Evolutionary conservation across 2,113 vertebrate species (phyloP).

Genomic region (Brachionichthys hirsutus): DNA sequence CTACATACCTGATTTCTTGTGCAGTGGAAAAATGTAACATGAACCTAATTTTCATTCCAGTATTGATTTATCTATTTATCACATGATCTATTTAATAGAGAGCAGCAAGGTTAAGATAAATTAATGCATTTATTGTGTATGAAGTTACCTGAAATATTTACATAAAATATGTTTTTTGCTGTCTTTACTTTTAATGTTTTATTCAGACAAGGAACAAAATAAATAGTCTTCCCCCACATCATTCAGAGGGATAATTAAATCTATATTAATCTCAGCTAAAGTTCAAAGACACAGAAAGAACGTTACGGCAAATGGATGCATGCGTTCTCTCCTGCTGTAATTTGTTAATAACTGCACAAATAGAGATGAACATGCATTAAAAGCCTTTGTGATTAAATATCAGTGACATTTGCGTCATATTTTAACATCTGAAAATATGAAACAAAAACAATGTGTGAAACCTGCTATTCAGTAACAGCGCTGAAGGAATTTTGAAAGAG

Average conservation of each 20-base stretch:
- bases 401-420: conserved; percentile 37
- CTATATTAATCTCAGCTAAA: conserved; percentile 12
- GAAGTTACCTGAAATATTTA: not conserved
- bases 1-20: not conserved
- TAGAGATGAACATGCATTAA: conserved; percentile 56
- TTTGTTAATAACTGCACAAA: conserved; percentile 56
- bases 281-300: conserved; percentile 7
- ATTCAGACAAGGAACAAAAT: conserved; percentile 1
- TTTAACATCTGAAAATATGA: conserved; percentile 8
- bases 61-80: too few species aligned
- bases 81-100: not conserved
- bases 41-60: not conserved
- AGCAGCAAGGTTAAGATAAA: not conserved
- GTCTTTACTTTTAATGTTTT: not conserved
- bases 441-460: conserved; percentile 23
- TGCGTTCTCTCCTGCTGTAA: conserved; percentile 30
- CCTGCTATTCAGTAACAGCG: not conserved
- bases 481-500: not conserved
- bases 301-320: conserved; percentile 15
- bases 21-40: conserved; percentile 6
- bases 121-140: too few species aligned
- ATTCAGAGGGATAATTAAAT: conserved; percentile 16
- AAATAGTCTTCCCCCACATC: conserved; percentile 12
- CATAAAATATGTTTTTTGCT: too few species aligned
- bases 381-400: conserved; percentile 45